Evolutionary conservation across 2,113 vertebrate genomes (phyloP), one percentile per base, ranked within the genome.

Genomic region (Daboia siamensis): DNA sequence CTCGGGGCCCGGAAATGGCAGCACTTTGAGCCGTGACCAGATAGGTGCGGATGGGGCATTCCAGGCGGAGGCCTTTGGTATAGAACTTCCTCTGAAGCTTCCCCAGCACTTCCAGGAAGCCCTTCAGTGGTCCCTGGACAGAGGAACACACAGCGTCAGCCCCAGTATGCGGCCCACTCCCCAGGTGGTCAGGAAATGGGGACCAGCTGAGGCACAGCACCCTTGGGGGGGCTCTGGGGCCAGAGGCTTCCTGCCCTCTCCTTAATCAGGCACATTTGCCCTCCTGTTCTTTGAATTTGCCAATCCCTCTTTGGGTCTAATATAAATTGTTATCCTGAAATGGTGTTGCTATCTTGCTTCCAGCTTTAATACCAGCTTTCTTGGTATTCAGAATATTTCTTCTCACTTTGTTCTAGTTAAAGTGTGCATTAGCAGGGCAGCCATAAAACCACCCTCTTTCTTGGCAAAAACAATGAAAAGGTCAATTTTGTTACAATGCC

Each of bases 71-170:
- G 87, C 98, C 99, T 95, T 99, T 99, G 94, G 96, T 98, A 24
- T 99, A 99, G 96, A 99, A 99, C 94, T 98, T 99, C 94, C 98
- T 99, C 96, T 99, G 99, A 55, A 99, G 98, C 94, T 98, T 98
- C 10, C 99, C 99, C 94, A 99, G 97, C 0, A 98, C 98, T 96
- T 99, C 99, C 97, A 99, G 96, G 95, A 99, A 99, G 59, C 99
- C 97, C 91, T 99, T 99, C 48, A 99, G 92, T 20, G 99, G 99
- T 3, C 99, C 99, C 99, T 99, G 92, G 0, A 0, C 46, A 86
- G 86, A 94, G 4, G 24, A 90, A 91, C 55, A 15, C 90, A 24
- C 48, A 20, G 1, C 1, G 0, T 80, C 51, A 57, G n/a, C 12
- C 74, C 39, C 9, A 52, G n/a, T 15, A 21, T 1, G 12, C 11